These are phyloP conservation scores for Drosophila chauvacae DNA, from an alignment of 1,140 invertebrate genomes.

Conservation along the genomic window DNA sequence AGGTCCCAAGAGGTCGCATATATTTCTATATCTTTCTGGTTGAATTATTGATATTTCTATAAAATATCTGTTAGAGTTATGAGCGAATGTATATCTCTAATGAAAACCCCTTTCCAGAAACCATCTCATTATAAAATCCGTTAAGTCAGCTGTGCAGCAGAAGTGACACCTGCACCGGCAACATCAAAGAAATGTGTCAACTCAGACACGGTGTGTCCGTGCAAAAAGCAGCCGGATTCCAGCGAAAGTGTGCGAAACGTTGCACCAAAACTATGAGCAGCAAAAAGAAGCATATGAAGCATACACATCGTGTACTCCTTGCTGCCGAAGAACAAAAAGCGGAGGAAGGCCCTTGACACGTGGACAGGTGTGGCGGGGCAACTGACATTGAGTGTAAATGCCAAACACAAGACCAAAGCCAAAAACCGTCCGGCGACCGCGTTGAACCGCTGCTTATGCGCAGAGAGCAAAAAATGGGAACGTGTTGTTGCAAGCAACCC, in stretches of 20 bases:
- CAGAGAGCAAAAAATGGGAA: constrained; percentile 39
- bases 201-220: constrained; percentile 40
- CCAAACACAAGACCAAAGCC: constrained; percentile 60
- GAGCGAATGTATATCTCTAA: neutral
- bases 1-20: neutral
- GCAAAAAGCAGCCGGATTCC: constrained; percentile 48
- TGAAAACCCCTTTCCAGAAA: neutral
- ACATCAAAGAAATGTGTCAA: constrained; percentile 66
- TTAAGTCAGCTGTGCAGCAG: constrained; percentile 21
- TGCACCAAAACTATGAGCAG: constrained; percentile 46
- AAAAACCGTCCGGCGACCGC: constrained; percentile 34
- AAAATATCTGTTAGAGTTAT: neutral
- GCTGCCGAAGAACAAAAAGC: constrained; percentile 48
- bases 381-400: constrained; percentile 71
- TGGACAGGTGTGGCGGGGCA: constrained; percentile 17
- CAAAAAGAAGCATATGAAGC: constrained; percentile 55
- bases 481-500: constrained; percentile 47
- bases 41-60: neutral
- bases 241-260: constrained; percentile 70
- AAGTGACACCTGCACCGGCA: constrained; percentile 36
- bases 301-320: constrained; percentile 28
- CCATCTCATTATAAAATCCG: constrained; percentile 55
- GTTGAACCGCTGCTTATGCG: constrained; percentile 69
- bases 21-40: neutral
- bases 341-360: constrained; percentile 36